Percentiles rank a stretch among this genome's conserved stretches.
Evolutionary conservation across 2,113 vertebrate genomes (phyloP).

Genomic region (Scortum barcoo): DNA sequence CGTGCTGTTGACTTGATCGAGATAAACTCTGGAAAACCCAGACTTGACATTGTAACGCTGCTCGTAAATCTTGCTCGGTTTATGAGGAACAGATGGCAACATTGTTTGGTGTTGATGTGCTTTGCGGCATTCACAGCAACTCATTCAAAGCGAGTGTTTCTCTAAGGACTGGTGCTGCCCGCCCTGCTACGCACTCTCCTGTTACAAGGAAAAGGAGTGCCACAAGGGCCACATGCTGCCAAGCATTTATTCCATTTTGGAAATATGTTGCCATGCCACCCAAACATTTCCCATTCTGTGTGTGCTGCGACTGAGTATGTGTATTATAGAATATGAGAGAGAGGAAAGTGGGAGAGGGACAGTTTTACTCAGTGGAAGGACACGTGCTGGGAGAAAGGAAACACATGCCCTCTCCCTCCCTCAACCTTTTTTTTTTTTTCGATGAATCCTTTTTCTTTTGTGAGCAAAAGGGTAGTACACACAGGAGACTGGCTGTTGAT

Average conservation of each 20-base stretch:
- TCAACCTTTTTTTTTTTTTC: no score
- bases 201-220: slow-evolving; percentile 54
- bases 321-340: slow-evolving; percentile 38
- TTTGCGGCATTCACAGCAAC: slow-evolving; percentile 56
- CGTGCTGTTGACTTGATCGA: slow-evolving; percentile 36
- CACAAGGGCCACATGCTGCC: slow-evolving; percentile 32
- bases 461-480: slow-evolving; percentile 41
- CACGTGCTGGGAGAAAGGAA: slow-evolving; percentile 73
- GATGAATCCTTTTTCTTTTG: slow-evolving; percentile 58
- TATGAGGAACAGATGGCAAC: slow-evolving; percentile 72
- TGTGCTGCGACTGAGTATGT: slow-evolving; percentile 8
- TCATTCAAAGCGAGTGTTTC: slow-evolving; percentile 63
- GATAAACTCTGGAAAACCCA: slow-evolving; percentile 54
- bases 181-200: slow-evolving; percentile 26
- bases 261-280: slow-evolving; percentile 64
- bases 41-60: slow-evolving; percentile 26
- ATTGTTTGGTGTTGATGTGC: slow-evolving; percentile 63
- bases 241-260: slow-evolving; percentile 67
- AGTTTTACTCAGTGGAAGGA: slow-evolving; percentile 64
- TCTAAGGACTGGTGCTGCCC: slow-evolving; percentile 47
- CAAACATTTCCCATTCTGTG: slow-evolving; percentile 58
- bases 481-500: slow-evolving; percentile 65
- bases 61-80: slow-evolving; percentile 55
- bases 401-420: slow-evolving; percentile 60
- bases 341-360: slow-evolving; percentile 54